Base-by-base conservation (phyloP, 2,113 vertebrate species). In the Stomatorhinus ivindoensis region DNA sequence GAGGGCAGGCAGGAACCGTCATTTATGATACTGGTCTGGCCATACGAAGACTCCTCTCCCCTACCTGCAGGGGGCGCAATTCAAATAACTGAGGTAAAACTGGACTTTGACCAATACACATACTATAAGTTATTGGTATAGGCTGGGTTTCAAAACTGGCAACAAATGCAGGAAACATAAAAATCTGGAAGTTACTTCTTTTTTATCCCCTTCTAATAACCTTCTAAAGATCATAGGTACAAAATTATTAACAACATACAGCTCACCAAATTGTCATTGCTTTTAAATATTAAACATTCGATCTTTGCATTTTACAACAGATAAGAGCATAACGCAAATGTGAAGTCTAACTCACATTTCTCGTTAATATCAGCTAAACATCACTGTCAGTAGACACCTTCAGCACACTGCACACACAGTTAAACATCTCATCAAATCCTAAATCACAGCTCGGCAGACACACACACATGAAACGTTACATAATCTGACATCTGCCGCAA, bases 401-500 rank as follows among this genome's bases (percentile, higher is more conserved):
- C n/a, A 31, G 21, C n/a, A 50, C 3, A 24, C 15, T 53, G 46
- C 82, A 48, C 82, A 87, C 31, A 35, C 27, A 87, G 48, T 31
- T n/a, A 35, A 53, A 53, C 13, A 87, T 55, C 51, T 87, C 61
- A 50, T 50, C 65, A 42, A 88, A 88, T 27, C 88, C 31, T 80
- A 65, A 88, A 53, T 46, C n/a, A 27, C 88, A 42, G 88, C 51
- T 42, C 76, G 13, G 17, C 44, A 13, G 82, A 42, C 46, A 73
- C 42, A 42, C 0, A 88, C 42, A 73, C 15, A 39, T 0, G 42
- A 51, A 87, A 17, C 19, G 15, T 50, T 87, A 39, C 86, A 87
- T 87, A 86, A 86, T 42, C 51, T 39, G n/a, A 87, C 47, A 87
- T 87, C 35, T 87, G 87, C 55, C 39, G 24, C 39, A 53, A 31